Base-by-base conservation (phyloP, 2,888 invertebrate species). In the Eubasilissa splendida region DNA sequence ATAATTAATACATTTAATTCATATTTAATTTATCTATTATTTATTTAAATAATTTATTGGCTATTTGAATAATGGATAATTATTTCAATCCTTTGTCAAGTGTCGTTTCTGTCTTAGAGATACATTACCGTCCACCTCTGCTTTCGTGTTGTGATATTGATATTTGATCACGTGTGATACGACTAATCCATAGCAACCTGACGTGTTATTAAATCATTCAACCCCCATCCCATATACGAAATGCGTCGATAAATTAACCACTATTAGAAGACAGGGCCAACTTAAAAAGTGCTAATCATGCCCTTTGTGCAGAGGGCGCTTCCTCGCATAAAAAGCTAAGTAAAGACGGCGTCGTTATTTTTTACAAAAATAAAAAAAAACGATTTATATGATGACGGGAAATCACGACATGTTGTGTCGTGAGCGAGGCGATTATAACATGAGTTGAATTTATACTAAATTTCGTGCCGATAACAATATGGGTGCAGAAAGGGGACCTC, bases 211-310 rank as follows among this genome's bases (percentile, higher is more conserved):
- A 70, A 70, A 70, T 54, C 54, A 70, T 70, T 53, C 31, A 22
- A 11, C 22, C 59, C 59, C 58, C 58, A 33, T 22, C 74, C 5
- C 8, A 8, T 31, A 33, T 2, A 10, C 58, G 42, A 42, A 74
- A 59, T 74, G 74, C 58, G 74, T 60, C 76, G 63, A 76, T 76
- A 76, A 76, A 76, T 76, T 76, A 76, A 63, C 60, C 63, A 76
- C 63, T 63, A 63, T 63, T 76, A 63, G 63, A 22, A 50, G 63
- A 63, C 22, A 76, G 31, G 75, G 22, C 60, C 60, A 52, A n/a
- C 42, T 42, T 42, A 12, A 52, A 76, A 76, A 63, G 76, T 76
- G 76, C 63, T 63, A 63, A 76, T 76, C 76, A 63, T 63, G 76
- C 54, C 31, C 70, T 14, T 63, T 63, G 63, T 63, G 22, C 3